phyloP scores from a whole-genome alignment of 2,888 invertebrate genomes.

The Synanthedon myopaeformis region DNA sequence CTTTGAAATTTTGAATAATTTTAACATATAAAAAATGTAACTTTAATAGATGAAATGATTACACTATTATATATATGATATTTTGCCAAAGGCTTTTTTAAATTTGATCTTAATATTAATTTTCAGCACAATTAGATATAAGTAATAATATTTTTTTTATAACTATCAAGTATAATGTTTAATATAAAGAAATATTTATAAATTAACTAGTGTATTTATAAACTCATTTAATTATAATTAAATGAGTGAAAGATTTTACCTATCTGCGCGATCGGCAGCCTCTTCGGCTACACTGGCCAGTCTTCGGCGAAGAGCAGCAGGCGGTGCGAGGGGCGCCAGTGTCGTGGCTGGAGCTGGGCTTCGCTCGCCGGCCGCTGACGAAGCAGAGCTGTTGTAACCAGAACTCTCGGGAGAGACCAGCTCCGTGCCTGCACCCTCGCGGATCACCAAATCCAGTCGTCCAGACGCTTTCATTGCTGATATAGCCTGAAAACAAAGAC shows the following conservation, averaged over 20 bases:
- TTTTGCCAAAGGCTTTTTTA: too few species aligned
- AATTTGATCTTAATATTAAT: too few species aligned
- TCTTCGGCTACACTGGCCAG: conserved; percentile 82
- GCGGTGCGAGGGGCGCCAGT: conserved; percentile 46
- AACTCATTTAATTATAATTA: too few species aligned
- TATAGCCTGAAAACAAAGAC: conserved; percentile 73
- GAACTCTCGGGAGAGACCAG: conserved; percentile 85
- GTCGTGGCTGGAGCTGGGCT: conserved; percentile 69
- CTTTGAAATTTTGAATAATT: too few species aligned
- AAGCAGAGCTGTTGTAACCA: conserved; percentile 87
- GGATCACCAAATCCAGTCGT: conserved; percentile 80
- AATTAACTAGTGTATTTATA: too few species aligned
- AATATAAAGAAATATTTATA: too few species aligned
- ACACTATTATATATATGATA: too few species aligned
- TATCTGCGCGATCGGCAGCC: conserved; percentile 71
- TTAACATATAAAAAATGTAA: too few species aligned
- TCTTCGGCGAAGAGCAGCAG: conserved; percentile 75
- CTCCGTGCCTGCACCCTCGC: conserved; percentile 83
- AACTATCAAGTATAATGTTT: too few species aligned
- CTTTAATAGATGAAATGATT: too few species aligned
- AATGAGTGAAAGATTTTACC: conserved; percentile 24
- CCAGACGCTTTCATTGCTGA: conserved; percentile 83
- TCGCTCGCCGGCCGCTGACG: conserved; percentile 80
- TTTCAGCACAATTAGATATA: too few species aligned
- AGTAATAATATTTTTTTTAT: too few species aligned